Conservation (phyloP, 2,888 invertebrate species). For the Caenorhabditis imperialis region DNA sequence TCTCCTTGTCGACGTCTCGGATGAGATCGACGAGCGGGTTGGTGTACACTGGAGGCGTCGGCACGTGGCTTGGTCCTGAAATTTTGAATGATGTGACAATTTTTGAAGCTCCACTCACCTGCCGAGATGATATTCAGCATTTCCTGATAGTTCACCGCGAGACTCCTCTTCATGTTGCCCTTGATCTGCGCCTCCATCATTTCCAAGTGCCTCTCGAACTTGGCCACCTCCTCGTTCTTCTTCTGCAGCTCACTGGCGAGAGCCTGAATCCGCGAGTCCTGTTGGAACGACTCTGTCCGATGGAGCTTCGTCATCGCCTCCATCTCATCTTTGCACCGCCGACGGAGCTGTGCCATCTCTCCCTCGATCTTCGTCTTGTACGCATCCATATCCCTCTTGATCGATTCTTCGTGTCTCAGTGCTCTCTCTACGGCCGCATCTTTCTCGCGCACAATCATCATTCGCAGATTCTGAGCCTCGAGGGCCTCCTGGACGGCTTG, state of each 20-base stretch:
- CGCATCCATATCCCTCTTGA: slow-evolving; percentile 10
- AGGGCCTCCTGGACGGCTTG: slow-evolving; percentile 23
- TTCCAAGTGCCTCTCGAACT: slow-evolving; percentile 5
- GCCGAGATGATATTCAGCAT: slow-evolving; percentile 35
- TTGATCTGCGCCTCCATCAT: slow-evolving; percentile 31
- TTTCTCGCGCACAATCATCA: slow-evolving; percentile 18
- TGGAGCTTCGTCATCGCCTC: slow-evolving; percentile 8
- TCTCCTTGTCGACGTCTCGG: slow-evolving; percentile 10
- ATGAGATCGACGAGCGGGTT: slow-evolving; percentile 13
- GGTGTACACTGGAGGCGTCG: slow-evolving; percentile 9
- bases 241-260: background rate
- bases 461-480: slow-evolving; percentile 26
- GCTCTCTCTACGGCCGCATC: slow-evolving; percentile 7
- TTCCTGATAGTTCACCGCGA: slow-evolving; percentile 36
- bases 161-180: slow-evolving; percentile 38
- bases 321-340: slow-evolving; percentile 3
- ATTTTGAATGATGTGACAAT: too few relatives aligned
- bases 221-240: background rate
- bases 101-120: too few relatives aligned
- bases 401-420: slow-evolving; percentile 17
- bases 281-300: slow-evolving; percentile 1
- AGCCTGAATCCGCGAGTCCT: slow-evolving; percentile 4
- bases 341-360: slow-evolving; percentile 4
- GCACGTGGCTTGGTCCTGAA: slow-evolving; percentile 1
- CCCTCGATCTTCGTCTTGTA: background rate